Conservation (phyloP, 2,113 vertebrate genomes). For the Arothron firmamentum region DNA sequence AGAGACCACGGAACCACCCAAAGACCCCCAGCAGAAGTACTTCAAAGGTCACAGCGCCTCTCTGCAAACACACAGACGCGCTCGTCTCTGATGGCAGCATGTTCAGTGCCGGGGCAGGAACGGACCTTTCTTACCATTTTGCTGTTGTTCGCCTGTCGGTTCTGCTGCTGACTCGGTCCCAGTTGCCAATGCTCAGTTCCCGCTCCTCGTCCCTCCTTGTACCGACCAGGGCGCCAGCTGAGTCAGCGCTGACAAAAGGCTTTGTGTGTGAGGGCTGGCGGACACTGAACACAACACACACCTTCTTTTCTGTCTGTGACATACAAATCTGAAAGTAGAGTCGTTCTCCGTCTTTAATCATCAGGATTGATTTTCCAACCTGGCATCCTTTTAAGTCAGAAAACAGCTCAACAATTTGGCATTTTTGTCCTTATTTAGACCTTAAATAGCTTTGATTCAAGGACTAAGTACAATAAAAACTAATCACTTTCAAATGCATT, state of each 20-base stretch:
- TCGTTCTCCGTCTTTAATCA: too few relatives aligned
- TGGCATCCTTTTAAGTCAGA: too few relatives aligned
- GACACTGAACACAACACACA: conserved; percentile 25
- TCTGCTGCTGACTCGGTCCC: conserved; percentile 17
- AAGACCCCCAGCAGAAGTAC: conserved; percentile 38
- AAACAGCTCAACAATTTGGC: too few relatives aligned
- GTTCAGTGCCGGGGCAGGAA: neutral
- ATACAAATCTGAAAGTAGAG: too few relatives aligned
- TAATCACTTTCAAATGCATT: neutral
- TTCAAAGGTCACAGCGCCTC: conserved; percentile 21
- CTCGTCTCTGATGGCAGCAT: neutral
- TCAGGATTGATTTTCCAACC: too few relatives aligned
- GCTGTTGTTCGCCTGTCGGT: conserved; percentile 8
- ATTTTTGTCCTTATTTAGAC: too few relatives aligned
- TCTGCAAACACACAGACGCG: conserved; percentile 49
- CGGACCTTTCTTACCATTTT: conserved; percentile 56
- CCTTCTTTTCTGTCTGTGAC: neutral
- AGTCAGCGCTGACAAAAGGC: conserved; percentile 50
- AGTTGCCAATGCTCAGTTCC: neutral
- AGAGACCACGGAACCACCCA: conserved; percentile 26
- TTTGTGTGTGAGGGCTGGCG: conserved; percentile 45
- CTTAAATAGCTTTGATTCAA: too few relatives aligned
- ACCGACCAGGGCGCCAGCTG: conserved; percentile 59
- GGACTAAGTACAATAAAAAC: too few relatives aligned
- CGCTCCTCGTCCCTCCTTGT: conserved; percentile 64